Base-by-base conservation (phyloP, 2,113 vertebrate genomes). In the Anoura caudifer region DNA sequence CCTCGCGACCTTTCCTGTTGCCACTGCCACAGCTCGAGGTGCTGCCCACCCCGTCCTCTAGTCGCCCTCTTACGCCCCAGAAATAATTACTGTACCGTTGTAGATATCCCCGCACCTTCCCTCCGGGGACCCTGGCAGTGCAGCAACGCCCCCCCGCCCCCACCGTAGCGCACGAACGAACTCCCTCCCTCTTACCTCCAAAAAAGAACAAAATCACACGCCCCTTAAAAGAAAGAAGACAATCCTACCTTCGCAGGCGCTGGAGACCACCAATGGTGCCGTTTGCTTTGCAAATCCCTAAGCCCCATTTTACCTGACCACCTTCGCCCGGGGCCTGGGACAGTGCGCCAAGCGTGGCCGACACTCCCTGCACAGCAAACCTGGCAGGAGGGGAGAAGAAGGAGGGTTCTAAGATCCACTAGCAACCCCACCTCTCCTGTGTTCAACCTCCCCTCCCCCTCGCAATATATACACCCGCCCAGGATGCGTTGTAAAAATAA, bases 1-100 rank as follows among this genome's bases (percentile, higher is more conserved):
- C 97, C 96, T 97, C 72, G 97, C 97, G 96, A 97, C 95, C 94
- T 96, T 87, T 73, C 61, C 61, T 61, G 96, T 80, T 33, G 96
- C 92, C 92, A 45, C 73, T 24, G 85, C 90, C 95, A 87, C 82
- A 24, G 90, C 89, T 89, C 86, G 61, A 90, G 83, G 94, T 95
- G 92, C 90, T 76, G 77, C 96, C 96, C 94, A 96, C 94, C 95
- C 65, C 16, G 56, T 88, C 90, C 43, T 93, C 56, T 76, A 16
- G 73, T 84, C 84, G 94, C 65, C 56, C 72, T 90, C 91, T 85
- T 85, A n/a, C 31, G 16, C 77, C 36, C 54, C 72, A 31, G 61
- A 63, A 96, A 77, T 94, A 59, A 96, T 95, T 61, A 79, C 22
- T 73, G 85, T 90, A 90, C 73, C 73, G 47, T 90, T 94, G 87